Evolutionary conservation across 2,113 vertebrate genomes (phyloP).

Genomic region (Rhombomys opimus): DNA sequence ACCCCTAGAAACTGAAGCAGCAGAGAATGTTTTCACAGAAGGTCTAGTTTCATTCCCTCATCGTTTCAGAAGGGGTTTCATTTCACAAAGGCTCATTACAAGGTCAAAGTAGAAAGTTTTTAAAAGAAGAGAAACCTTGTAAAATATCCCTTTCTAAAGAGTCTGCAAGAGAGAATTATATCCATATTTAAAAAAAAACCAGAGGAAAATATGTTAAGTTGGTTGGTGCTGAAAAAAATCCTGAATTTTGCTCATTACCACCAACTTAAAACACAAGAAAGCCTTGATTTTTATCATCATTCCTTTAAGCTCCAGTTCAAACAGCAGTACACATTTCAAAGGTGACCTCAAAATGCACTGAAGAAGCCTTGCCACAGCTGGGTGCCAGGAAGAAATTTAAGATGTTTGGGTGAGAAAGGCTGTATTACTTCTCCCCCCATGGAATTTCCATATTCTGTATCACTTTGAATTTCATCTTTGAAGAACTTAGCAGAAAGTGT

Average conservation of each 20-base stretch:
- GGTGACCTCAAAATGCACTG: conserved; percentile 31
- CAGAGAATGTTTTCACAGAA: background rate
- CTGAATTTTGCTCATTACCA: background rate
- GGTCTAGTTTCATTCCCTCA: background rate
- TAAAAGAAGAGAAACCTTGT: background rate
- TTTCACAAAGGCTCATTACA: background rate
- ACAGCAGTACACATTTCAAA: conserved; percentile 24
- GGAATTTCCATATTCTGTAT: conserved; percentile 1
- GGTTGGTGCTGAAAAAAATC: background rate
- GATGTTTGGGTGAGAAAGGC: background rate
- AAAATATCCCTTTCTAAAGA: background rate
- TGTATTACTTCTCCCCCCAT: background rate
- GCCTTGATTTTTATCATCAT: background rate
- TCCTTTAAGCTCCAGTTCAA: conserved; percentile 10
- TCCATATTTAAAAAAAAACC: conserved; percentile 21
- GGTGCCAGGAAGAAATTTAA: conserved; percentile 19
- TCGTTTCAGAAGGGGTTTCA: background rate
- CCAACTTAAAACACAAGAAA: conserved; percentile 8
- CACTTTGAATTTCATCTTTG: conserved; percentile 30
- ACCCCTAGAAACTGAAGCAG: background rate
- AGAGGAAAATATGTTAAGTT: background rate
- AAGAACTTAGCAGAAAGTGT: background rate
- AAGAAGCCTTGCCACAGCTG: background rate
- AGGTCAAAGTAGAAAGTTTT: conserved; percentile 7
- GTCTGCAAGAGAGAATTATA: background rate